Evolutionary conservation across 2,113 vertebrate genomes (phyloP).

Genomic region (Protobothrops flavoviridis): DNA sequence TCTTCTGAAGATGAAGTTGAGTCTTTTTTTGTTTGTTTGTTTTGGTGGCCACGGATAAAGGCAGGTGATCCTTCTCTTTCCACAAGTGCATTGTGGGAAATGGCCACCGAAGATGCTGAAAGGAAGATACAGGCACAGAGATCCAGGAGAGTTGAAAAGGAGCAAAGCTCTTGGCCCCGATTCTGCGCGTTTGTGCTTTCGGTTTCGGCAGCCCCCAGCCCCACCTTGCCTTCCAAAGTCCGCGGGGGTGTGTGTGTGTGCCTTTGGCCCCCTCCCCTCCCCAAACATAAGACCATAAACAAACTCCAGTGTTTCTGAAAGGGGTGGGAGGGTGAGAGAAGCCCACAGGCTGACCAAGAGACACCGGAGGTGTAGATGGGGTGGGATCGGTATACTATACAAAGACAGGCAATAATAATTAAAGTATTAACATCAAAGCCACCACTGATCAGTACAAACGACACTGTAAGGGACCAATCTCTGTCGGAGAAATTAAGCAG

Average conservation of each 20-base stretch:
- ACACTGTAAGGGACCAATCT: constrained; percentile 62
- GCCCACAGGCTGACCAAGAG: constrained; percentile 53
- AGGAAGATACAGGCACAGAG: constrained; percentile 7
- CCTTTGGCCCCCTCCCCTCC: background rate
- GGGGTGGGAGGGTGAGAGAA: constrained; percentile 13
- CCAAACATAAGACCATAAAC: constrained; percentile 57
- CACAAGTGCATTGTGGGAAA: constrained; percentile 28
- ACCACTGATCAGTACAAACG: constrained; percentile 69
- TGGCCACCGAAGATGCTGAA: constrained; percentile 4
- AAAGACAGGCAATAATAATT: constrained; percentile 55
- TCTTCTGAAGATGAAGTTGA: constrained; percentile 10
- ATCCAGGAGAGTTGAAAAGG: constrained; percentile 6
- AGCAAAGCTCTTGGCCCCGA: background rate
- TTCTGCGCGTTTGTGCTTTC: constrained; percentile 21
- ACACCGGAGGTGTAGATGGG: constrained; percentile 33
- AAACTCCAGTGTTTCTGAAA: constrained; percentile 73
- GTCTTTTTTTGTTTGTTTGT: background rate
- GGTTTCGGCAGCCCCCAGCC: background rate
- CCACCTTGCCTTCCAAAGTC: background rate
- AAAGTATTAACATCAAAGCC: constrained; percentile 71
- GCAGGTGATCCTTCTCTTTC: background rate
- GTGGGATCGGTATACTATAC: constrained; percentile 60
- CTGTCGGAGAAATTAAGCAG: constrained; percentile 33
- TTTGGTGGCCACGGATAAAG: background rate
- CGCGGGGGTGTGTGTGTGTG: background rate